Evolutionary conservation across 2,113 vertebrate genomes (phyloP).

Genomic region (Daubentonia madagascariensis): DNA sequence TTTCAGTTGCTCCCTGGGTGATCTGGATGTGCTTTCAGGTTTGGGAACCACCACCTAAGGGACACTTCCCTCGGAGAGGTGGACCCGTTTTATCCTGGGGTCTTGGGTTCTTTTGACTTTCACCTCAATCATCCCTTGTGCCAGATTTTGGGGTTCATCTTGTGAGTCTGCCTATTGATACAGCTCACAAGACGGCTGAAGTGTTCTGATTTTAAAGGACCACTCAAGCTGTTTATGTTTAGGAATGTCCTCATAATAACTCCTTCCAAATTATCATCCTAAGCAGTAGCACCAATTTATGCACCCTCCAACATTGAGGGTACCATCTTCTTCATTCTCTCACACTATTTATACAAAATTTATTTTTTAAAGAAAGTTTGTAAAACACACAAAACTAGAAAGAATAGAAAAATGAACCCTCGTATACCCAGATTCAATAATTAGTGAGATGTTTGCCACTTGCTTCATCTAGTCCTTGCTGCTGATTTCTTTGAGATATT

Average conservation of each 20-base stretch:
- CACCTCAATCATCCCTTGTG: neutral
- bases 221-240: neutral
- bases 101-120: neutral
- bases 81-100: neutral
- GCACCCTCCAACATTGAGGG: no score
- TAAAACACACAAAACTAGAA: neutral
- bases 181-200: no score
- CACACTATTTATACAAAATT: neutral
- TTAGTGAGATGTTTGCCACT: neutral
- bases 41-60: neutral
- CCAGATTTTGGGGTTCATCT: neutral
- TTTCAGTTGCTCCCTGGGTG: neutral
- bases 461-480: neutral
- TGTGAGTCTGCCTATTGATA: neutral
- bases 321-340: neutral
- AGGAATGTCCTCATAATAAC: neutral
- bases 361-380: neutral
- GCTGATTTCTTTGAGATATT: neutral
- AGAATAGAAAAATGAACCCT: neutral
- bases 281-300: neutral
- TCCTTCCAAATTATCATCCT: neutral
- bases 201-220: neutral
- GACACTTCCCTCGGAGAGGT: accelerated
- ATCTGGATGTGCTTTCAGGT: neutral
- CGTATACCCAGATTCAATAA: neutral